Conservation (phyloP, 2,888 invertebrate species). For the Daptonema setosum region DNA sequence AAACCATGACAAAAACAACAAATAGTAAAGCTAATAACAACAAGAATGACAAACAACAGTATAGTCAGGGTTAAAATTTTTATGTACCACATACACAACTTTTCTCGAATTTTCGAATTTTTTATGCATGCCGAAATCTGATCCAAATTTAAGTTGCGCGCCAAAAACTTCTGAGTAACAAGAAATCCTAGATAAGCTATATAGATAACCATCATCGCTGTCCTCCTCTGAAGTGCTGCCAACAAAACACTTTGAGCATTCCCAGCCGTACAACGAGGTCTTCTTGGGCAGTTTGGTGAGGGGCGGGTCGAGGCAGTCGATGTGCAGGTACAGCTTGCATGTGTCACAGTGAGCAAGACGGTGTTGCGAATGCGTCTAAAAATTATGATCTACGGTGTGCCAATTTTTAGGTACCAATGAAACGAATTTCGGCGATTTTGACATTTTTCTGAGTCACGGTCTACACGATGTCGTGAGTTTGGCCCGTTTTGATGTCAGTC, state of each 20-base stretch:
- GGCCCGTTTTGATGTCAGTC: too few relatives aligned
- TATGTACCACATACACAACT: too few relatives aligned
- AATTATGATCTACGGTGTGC: too few relatives aligned
- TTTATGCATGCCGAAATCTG: too few relatives aligned
- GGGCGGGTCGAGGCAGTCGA: conserved; percentile 80
- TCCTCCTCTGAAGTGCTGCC: not conserved
- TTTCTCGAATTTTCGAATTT: not conserved
- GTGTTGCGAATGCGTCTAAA: conserved; percentile 70
- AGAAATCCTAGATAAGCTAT: too few relatives aligned
- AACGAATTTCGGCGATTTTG: too few relatives aligned
- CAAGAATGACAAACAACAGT: not conserved
- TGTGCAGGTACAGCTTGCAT: conserved; percentile 71
- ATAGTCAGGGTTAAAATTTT: not conserved
- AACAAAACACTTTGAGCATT: conserved; percentile 11
- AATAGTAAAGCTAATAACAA: too few relatives aligned
- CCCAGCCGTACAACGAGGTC: conserved; percentile 78
- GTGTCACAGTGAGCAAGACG: conserved; percentile 81
- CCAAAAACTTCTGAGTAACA: not conserved
- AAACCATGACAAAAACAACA: not conserved
- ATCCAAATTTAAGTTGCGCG: not conserved
- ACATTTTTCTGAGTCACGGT: too few relatives aligned
- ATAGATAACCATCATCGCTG: not conserved
- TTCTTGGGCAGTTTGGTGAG: conserved; percentile 79
- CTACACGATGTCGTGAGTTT: too few relatives aligned
- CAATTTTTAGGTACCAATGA: too few relatives aligned